Evolutionary conservation across 2,888 invertebrate genomes (phyloP), one percentile per base, ranked within the genome.

Genomic region (Agrilus cyanescens): DNA sequence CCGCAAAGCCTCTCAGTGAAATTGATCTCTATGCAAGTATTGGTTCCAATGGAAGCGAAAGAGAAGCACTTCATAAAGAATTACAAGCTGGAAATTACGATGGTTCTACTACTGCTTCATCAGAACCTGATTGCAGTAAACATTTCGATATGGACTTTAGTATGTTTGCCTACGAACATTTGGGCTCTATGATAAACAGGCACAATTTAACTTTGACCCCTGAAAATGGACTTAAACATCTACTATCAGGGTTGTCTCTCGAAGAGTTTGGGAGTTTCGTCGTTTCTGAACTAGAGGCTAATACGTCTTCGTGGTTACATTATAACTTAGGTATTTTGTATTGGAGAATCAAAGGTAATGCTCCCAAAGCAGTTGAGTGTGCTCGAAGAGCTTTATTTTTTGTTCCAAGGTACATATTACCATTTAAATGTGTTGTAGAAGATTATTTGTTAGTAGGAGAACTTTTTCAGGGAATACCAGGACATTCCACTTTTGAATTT

Each of bases 301-400:
- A 86, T 60, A 73, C 68, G 41, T 77, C 82, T 1, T 85, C 84
- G 0, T 88, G 87, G 87, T 63, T 85, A 29, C 76, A 85, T 58
- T 81, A 85, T 56, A 85, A 85, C 60, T 72, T 86, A 65, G 87
- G 84, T 29, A 76, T 85, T 2, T 71, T 85, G 51, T 87, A 79
- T 65, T 88, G 87, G 87, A 70, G 85, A 50, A 75, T 80, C 1
- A 74, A 74, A 56, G 87, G 86, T 12, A 74, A 82, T 57, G 78
- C 82, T 2, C 73, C 74, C n/a, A 78, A 81, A 54, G 85, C 86
- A n/a, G 65, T 87, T 40, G 85, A 88, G 56, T 88, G 88, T 65
- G 74, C 80, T 44, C 71, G 86, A 30, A 67, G 85, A 45, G 83
- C 87, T 18, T 72, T 88, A 41, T 79, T 83, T 61, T 79, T 75